Evolutionary conservation across 2,113 vertebrate genomes (phyloP).

Genomic region (Acanthochromis polyacanthus): DNA sequence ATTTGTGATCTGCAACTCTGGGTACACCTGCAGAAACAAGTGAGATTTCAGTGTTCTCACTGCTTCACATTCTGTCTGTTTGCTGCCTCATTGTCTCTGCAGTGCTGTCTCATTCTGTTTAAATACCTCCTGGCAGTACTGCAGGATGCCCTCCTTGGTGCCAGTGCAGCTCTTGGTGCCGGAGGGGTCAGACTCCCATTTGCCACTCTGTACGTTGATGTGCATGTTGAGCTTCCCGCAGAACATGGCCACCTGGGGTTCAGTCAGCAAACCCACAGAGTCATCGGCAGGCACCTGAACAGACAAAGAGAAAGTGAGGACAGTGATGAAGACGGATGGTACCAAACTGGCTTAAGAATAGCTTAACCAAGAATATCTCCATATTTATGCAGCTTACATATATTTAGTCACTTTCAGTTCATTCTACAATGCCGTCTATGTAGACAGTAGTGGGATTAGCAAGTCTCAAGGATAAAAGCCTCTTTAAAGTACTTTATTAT

Average conservation of each 20-base stretch:
- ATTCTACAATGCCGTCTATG: constrained; percentile 1
- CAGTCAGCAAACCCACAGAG: constrained; percentile 90
- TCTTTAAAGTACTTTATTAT: constrained; percentile 23
- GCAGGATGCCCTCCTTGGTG: constrained; percentile 96
- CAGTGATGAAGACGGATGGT: not conserved
- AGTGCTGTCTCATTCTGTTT: not conserved
- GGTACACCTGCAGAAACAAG: constrained; percentile 89
- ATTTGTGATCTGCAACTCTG: constrained; percentile 97
- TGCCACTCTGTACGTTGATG: constrained; percentile 96
- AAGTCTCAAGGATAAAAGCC: constrained; percentile 16
- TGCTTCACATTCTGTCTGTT: not conserved
- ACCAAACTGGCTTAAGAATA: not conserved
- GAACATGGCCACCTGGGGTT: constrained; percentile 87
- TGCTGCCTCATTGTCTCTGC: not conserved
- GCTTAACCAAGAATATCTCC: constrained; percentile 9
- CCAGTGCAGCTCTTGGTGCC: constrained; percentile 92
- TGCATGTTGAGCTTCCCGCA: constrained; percentile 97
- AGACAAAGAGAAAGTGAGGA: constrained; percentile 14
- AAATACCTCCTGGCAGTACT: constrained; percentile 95
- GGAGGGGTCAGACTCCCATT: constrained; percentile 93
- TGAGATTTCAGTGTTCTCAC: not conserved
- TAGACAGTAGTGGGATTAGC: constrained; percentile 14
- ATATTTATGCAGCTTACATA: constrained; percentile 8
- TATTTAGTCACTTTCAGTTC: constrained; percentile 3
- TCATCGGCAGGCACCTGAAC: constrained; percentile 93